These are phyloP conservation scores for Pelobates cultripes DNA, from an alignment of 2,797 vertebrate genomes.

Conservation along the genomic window DNA sequence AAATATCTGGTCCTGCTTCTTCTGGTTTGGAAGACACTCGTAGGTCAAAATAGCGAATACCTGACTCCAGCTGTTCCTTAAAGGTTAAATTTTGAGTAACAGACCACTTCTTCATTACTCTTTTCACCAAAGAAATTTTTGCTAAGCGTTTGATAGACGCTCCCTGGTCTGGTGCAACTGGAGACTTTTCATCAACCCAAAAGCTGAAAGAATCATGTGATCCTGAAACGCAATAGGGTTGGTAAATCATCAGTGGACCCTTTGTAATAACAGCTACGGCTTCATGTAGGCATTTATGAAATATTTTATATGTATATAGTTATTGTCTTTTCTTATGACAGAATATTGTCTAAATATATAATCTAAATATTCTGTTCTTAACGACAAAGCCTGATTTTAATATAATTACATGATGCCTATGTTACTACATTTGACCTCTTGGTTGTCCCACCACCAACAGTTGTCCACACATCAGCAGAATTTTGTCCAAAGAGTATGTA, in stretches of 20 bases:
- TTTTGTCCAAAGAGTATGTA: too few species aligned
- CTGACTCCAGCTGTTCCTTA: conserved; percentile 90
- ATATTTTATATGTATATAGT: too few species aligned
- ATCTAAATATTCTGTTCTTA: too few species aligned
- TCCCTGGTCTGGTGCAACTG: conserved; percentile 93
- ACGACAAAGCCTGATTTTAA: too few species aligned
- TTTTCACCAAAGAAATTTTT: conserved; percentile 88
- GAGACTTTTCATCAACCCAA: conserved; percentile 95
- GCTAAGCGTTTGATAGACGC: conserved; percentile 87
- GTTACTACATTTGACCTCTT: too few species aligned
- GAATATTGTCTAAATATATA: too few species aligned
- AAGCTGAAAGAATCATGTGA: conserved; percentile 98
- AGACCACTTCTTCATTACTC: conserved; percentile 97
- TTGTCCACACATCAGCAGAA: too few species aligned
- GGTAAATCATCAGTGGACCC: not conserved
- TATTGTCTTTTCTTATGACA: too few species aligned
- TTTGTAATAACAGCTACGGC: not conserved
- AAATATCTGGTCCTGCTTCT: conserved; percentile 84
- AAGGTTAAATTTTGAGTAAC: conserved; percentile 97
- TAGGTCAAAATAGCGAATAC: conserved; percentile 96
- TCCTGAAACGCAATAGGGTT: conserved; percentile 69
- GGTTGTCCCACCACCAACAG: too few species aligned
- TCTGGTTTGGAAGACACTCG: conserved; percentile 94
- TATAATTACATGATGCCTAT: too few species aligned
- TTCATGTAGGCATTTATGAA: too few species aligned